Evolutionary conservation across 2,888 invertebrate species (phyloP), one percentile per base, ranked within the genome.

Genomic region (Trachelus iudaicus): DNA sequence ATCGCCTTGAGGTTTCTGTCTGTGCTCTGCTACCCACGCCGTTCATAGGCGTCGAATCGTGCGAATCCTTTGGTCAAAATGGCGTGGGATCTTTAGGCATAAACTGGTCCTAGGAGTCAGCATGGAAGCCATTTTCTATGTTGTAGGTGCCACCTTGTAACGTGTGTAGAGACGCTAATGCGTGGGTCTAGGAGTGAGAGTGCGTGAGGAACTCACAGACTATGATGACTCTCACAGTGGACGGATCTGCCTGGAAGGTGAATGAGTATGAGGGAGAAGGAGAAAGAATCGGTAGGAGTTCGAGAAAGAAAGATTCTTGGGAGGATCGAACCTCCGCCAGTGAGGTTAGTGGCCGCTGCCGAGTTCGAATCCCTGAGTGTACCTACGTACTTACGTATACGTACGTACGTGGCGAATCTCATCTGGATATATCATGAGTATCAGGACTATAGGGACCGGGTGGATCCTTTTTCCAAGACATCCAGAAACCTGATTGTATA

Each of bases 251-350:
- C 15, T 56, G 23, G 56, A 56, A 56, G 56, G 56, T 56, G 56
- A 56, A 56, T 56, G 56, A 56, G 56, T 56, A 9, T 23, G 56
- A 56, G 56, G 9, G 56, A 56, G 56, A 56, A 56, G 9, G 40
- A 75, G 40, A 35, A 30, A 35, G 37, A n/a, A 75, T 34, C 23
- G 3, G 75, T 12, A 23, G 30, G 75, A 15, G 37, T 75, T 23
- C 31, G 37, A 56, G 23, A 6, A 15, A 23, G 56, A 56, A 23
- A 56, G 40, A 40, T 75, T 35, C 40, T 35, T 31, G 75, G 23
- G 74, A 30, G 81, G 83, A 81, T 83, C 79, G 82, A 81, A 83
- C 82, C 82, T 82, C 84, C 84, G 83, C 84, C 84, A 83, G 81
- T 82, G 83, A 82, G 83, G 84, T 84, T 82, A 83, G 79, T 84